Conservation (phyloP, 2,113 vertebrate genomes). For the Haemorhous mexicanus region DNA sequence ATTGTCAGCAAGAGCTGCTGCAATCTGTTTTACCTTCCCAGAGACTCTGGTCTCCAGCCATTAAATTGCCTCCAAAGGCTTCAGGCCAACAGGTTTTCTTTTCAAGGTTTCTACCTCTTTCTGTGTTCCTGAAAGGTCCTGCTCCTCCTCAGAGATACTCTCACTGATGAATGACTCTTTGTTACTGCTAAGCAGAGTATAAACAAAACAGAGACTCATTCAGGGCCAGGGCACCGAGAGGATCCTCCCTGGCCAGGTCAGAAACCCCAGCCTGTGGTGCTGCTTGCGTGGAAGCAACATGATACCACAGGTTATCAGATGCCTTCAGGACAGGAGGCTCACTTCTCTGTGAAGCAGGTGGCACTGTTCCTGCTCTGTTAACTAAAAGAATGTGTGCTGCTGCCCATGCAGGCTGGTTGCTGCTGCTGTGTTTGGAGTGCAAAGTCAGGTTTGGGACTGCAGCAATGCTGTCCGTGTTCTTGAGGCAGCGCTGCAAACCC, state of each 20-base stretch:
- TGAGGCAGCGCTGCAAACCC: neutral
- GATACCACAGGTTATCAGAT: neutral
- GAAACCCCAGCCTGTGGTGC: neutral
- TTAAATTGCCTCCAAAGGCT: neutral
- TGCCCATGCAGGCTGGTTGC: neutral
- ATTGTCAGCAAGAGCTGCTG: neutral
- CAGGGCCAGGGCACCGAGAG: neutral
- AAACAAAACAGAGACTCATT: neutral
- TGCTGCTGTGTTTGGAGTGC: neutral
- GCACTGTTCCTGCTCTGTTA: neutral
- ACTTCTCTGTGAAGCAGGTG: neutral
- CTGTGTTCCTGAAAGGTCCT: neutral
- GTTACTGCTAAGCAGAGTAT: neutral
- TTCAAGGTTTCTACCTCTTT: neutral
- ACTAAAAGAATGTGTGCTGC: neutral
- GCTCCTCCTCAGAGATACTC: neutral
- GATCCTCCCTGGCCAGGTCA: fast-evolving
- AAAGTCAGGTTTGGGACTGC: fast-evolving
- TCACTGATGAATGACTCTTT: neutral
- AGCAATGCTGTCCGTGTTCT: fast-evolving
- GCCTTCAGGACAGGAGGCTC: neutral
- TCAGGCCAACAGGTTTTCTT: neutral
- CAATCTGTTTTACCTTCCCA: neutral
- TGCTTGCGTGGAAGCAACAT: neutral
- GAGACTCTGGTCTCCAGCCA: neutral